These are phyloP conservation scores for Chrysogorgia sp. DNA, from an alignment of 92 coral and sea anemone genomes.

Conservation along the genomic window DNA sequence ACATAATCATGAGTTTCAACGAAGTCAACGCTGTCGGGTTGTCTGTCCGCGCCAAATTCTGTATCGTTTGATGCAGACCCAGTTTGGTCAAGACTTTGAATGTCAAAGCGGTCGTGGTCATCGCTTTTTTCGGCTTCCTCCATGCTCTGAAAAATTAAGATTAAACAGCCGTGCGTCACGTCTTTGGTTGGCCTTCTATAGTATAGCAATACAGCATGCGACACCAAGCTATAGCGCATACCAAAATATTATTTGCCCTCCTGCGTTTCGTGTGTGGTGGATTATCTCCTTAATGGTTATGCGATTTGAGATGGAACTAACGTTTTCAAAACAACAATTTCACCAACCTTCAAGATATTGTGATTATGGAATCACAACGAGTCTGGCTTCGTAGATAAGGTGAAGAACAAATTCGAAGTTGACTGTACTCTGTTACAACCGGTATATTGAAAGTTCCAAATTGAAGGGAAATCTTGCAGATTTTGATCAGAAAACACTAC, in stretches of 20 bases:
- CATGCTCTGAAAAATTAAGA: slow-evolving; percentile 14
- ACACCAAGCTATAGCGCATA: slow-evolving; percentile 11
- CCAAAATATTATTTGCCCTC: neutral
- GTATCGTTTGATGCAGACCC: neutral
- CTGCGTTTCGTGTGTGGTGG: no score
- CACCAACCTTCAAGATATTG: no score
- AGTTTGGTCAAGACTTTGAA: neutral
- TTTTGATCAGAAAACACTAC: no score
- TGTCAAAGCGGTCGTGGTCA: neutral
- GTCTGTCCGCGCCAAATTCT: neutral
- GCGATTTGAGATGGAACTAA: no score
- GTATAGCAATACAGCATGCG: neutral
- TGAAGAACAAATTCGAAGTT: no score
- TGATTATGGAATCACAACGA: no score
- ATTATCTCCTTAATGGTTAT: no score
- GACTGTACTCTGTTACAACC: no score
- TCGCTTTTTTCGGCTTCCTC: slow-evolving; percentile 22
- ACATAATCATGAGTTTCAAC: neutral
- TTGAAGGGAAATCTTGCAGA: no score
- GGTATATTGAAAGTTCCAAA: no score
- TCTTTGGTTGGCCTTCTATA: neutral
- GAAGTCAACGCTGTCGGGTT: neutral
- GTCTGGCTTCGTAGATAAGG: no score
- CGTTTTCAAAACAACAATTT: no score
- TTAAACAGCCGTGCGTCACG: slow-evolving; percentile 21